Base-by-base conservation (phyloP, 2,797 vertebrate genomes). In the Sphenodon punctatus region DNA sequence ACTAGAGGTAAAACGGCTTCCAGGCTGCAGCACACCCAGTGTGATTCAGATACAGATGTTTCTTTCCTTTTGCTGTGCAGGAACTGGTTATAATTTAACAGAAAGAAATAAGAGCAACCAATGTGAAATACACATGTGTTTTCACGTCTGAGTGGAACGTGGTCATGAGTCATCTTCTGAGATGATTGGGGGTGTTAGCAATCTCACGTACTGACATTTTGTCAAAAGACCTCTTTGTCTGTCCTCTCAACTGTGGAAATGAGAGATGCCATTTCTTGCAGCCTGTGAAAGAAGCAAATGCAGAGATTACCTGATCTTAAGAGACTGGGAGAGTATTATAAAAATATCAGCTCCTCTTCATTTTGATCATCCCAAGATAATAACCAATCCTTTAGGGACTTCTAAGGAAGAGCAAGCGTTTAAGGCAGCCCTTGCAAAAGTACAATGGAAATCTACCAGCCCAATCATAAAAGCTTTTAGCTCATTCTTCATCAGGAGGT, bases 211-310 rank as follows among this genome's bases (percentile, higher is more conserved):
- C 80, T 88, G 86, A 88, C 81, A 74, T 83, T 92, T 91, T 89
- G 81, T 82, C 79, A 71, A 88, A 84, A 90, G 87, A 86, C 78
- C 77, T 90, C 86, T 89, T 88, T 88, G 77, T 86, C 86, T 89
- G 59, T 67, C 69, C 48, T 83, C 73, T 72, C 66, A 82, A 72
- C 68, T 89, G 82, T 85, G 79, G 82, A 90, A 91, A 84, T 58
- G 77, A 85, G 78, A 19, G 61, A 89, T 61, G 59, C 5, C 67
- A 11, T 87, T 87, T 87, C 71, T 84, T 70, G 30, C 39, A 38
- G 72, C 61, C n/a, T 49, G 32, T 38, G 22, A 30, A 48, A 8
- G 25, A 8, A 51, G 53, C 43, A 59, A 20, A 23, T 43, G 32
- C n/a, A n/a, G n/a, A n/a, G n/a, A 9, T 59, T 38, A 10, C 27